Percentiles rank a stretch among this genome's conserved stretches.
These are phyloP conservation scores for Anseranas semipalmata DNA, from an alignment of 2,113 vertebrate species.

Conservation along the genomic window DNA sequence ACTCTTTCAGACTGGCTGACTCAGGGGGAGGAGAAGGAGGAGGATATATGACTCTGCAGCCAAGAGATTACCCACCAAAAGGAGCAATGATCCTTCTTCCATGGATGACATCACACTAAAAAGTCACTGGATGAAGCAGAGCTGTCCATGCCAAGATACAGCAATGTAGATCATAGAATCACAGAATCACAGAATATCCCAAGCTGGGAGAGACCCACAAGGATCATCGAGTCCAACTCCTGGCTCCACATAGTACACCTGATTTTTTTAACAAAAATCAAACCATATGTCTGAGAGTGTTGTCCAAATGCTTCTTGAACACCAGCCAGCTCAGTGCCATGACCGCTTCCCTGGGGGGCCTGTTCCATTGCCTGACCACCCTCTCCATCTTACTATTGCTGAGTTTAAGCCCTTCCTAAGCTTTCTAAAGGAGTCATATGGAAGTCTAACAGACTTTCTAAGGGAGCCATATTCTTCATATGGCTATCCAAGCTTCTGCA, in stretches of 20 bases:
- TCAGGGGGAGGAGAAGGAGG: not conserved
- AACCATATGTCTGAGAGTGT: too few relatives aligned
- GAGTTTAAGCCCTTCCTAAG: not conserved
- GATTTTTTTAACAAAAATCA: too few relatives aligned
- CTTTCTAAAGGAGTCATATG: not conserved
- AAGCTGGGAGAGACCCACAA: too few relatives aligned
- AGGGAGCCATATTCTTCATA: not conserved
- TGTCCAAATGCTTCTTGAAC: too few relatives aligned
- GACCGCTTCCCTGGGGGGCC: too few relatives aligned
- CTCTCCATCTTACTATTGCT: not conserved
- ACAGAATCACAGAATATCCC: too few relatives aligned
- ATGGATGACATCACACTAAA: not conserved
- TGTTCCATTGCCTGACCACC: too few relatives aligned
- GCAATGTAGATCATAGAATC: too few relatives aligned
- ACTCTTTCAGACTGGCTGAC: not conserved
- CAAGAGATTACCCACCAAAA: not conserved
- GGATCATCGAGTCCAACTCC: too few relatives aligned
- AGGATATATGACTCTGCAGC: not conserved
- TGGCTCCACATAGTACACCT: too few relatives aligned
- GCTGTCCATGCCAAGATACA: not conserved
- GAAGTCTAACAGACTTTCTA: not conserved
- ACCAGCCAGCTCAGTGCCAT: too few relatives aligned
- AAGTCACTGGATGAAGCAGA: not conserved
- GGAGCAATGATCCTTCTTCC: not conserved
- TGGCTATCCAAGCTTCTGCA: not conserved